Percentiles rank a stretch among this genome's conserved stretches.
These are phyloP conservation scores for Brachylomia viminalis DNA, from an alignment of 2,888 invertebrate genomes.

Conservation along the genomic window DNA sequence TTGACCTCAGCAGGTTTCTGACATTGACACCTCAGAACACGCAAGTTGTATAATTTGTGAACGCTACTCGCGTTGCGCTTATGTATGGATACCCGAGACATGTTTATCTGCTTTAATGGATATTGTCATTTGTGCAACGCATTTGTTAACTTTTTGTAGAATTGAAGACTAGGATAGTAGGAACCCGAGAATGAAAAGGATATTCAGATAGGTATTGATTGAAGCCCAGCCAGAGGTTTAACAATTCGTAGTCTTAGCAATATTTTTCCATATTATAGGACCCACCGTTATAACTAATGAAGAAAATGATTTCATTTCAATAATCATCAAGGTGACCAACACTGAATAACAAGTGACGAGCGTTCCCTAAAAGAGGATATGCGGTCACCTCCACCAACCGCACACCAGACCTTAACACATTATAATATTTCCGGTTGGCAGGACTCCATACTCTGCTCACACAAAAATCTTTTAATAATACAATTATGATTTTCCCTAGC, in stretches of 20 bases:
- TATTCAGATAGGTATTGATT: background rate
- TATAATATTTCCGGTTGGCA: background rate
- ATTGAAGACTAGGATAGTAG: background rate
- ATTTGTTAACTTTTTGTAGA: constrained; percentile 25
- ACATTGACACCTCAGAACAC: constrained; percentile 29
- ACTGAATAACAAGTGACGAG: constrained; percentile 18
- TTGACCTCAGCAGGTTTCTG: constrained; percentile 72
- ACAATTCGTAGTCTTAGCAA: background rate
- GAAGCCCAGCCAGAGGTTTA: background rate
- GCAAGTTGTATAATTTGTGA: constrained; percentile 26
- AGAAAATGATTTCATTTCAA: constrained; percentile 35
- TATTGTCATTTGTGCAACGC: constrained; percentile 28
- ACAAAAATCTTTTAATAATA: background rate
- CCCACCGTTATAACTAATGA: constrained; percentile 11
- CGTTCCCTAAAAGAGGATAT: constrained; percentile 43
- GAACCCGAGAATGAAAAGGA: background rate
- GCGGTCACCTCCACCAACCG: constrained; percentile 37
- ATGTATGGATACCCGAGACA: constrained; percentile 25
- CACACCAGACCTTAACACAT: constrained; percentile 3
- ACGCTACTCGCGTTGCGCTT: constrained; percentile 27
- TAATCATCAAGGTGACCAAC: constrained; percentile 49
- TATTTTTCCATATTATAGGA: constrained; percentile 2
- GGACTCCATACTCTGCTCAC: background rate
- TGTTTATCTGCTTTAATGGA: constrained; percentile 19
- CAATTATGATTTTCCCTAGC: background rate